A percentile compares a stretch with the other conserved stretches of the same genome.
Evolutionary conservation across 1,140 invertebrate genomes (phyloP).

Genomic region (Coptotermes formosanus): DNA sequence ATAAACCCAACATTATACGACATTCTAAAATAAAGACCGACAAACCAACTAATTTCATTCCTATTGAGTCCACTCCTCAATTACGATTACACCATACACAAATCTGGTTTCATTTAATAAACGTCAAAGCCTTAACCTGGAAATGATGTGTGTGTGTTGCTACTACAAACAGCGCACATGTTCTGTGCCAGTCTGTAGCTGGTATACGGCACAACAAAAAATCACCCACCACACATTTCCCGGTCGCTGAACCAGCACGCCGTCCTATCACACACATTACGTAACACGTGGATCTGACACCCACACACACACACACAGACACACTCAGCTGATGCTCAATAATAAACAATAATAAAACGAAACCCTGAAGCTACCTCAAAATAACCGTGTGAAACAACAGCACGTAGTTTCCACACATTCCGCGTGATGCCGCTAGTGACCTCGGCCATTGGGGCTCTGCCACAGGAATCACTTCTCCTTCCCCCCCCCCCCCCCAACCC

Average conservation of each 20-base stretch:
- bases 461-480: constrained; percentile 25
- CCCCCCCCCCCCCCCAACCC: neutral
- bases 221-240: neutral
- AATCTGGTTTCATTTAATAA: no score
- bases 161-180: no score
- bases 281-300: neutral
- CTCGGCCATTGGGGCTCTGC: neutral
- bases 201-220: no score
- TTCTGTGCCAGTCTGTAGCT: no score
- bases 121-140: no score
- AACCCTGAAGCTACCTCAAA: constrained; percentile 24
- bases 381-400: neutral
- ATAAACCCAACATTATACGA: no score
- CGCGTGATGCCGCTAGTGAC: constrained; percentile 27
- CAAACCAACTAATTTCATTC: no score
- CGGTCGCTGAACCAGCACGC: neutral
- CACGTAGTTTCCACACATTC: constrained; percentile 16
- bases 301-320: constrained; percentile 23
- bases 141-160: no score
- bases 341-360: constrained; percentile 31
- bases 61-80: no score
- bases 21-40: no score
- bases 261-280: neutral
- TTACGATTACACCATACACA: no score
- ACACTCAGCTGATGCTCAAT: constrained; percentile 28